phyloP scores from a whole-genome alignment of 2,888 invertebrate species.

The Apodemia duryi region DNA sequence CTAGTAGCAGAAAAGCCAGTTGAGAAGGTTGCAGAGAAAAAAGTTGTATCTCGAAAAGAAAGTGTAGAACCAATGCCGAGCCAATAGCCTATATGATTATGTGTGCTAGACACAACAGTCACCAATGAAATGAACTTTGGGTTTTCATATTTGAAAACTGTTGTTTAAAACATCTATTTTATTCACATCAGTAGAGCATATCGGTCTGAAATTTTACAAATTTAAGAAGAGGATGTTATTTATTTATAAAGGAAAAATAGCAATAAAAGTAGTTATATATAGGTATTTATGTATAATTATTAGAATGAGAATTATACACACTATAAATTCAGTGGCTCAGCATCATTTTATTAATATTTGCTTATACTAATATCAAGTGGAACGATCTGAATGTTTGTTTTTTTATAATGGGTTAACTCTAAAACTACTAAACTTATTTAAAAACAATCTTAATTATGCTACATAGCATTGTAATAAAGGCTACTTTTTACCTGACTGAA shows the following conservation, averaged over 20 bases:
- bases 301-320: not conserved
- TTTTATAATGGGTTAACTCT: too few relatives aligned
- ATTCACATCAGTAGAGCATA: constrained; percentile 8
- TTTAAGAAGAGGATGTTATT: not conserved
- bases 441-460: too few relatives aligned
- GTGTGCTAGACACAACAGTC: constrained; percentile 47
- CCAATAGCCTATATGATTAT: constrained; percentile 67
- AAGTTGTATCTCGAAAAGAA: constrained; percentile 49
- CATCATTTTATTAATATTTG: too few relatives aligned
- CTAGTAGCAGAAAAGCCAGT: constrained; percentile 40
- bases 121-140: constrained; percentile 58
- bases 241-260: not conserved
- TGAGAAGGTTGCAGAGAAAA: constrained; percentile 46
- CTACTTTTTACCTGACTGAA: too few relatives aligned
- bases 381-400: too few relatives aligned
- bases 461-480: too few relatives aligned
- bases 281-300: not conserved
- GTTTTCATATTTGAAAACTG: constrained; percentile 67
- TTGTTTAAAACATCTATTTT: constrained; percentile 43
- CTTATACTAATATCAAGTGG: too few relatives aligned
- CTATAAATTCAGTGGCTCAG: not conserved
- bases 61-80: constrained; percentile 55
- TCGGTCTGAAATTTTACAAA: not conserved
- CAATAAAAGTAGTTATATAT: not conserved
- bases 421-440: too few relatives aligned